Evolutionary conservation across 1,140 invertebrate species (phyloP), one percentile per base, ranked within the genome.

Genomic region (Panagrolaimus sp.): DNA sequence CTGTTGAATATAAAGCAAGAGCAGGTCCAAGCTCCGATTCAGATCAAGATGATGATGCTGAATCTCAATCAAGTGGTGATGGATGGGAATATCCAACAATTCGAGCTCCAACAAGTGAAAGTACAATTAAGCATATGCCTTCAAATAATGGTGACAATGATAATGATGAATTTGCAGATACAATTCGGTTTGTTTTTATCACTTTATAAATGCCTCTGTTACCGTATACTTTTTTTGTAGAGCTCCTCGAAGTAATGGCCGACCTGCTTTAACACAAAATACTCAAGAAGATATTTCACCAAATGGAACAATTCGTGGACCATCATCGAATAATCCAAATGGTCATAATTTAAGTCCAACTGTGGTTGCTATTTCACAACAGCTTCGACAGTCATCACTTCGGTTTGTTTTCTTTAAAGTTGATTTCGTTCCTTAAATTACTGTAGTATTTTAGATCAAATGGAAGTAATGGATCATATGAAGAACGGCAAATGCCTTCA

Each of bases 81-180:
- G 67, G 74, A 44, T 81, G 79, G 79, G 78, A 81, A 24, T 82
- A 82, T 73, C 81, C 81, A 26, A 82, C 80, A 1, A 78, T 82
- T 4, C 69, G 69, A 1, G 66, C 63, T 43, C 43, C 24, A 9
- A 15, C 52, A 24, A 62, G 21, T 17, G 28, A 12, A 5, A 58
- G 28, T 21, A 21, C 52, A 58, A 4, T 58, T 21, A 38, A 38
- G 7, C 7, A 38, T 38, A 38, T 38, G 2, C 32, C 32, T 4
- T 4, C 2, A 4, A 38, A 38, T 38, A 38, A 38, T 38, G n/a
- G n/a, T n/a, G n/a, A n/a, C n/a, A 7, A 38, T 38, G 32, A 38
- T 7, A 7, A 38, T 38, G 71, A 15, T 45, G 48, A 46, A 66
- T 38, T 17, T 64, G 67, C 15, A 44, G 47, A 44, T 32, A 64